Percentiles rank a stretch among this genome's conserved stretches.
phyloP scores from a whole-genome alignment of 2,888 invertebrate species.

The Dasysyrphus albostriatus region DNA sequence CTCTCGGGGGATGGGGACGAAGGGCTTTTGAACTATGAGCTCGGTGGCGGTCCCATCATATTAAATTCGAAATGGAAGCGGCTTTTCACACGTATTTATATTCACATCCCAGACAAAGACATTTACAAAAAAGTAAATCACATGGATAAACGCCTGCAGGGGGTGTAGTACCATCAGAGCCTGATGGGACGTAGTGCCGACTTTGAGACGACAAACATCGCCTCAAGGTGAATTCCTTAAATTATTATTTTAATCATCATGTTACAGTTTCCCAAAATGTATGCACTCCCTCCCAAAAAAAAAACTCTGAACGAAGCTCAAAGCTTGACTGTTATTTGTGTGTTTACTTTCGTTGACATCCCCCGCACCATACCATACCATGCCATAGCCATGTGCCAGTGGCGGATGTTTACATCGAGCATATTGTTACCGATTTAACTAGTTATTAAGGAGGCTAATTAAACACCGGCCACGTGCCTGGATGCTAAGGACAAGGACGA shows the following conservation, averaged over 20 bases:
- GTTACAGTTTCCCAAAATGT: slow-evolving; percentile 63
- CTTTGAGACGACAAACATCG: slow-evolving; percentile 57
- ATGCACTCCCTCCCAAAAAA: background rate
- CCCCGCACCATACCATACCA: background rate
- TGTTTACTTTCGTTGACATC: slow-evolving; percentile 45
- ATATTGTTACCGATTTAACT: slow-evolving; percentile 76
- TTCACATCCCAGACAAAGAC: slow-evolving; percentile 17
- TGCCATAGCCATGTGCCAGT: background rate
- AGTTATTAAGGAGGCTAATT: slow-evolving; percentile 77
- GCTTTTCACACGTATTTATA: slow-evolving; percentile 60
- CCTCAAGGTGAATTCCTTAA: slow-evolving; percentile 73
- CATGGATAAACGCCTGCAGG: slow-evolving; percentile 45
- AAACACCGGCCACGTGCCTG: slow-evolving; percentile 78
- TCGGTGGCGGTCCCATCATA: slow-evolving; percentile 7
- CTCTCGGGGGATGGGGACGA: background rate
- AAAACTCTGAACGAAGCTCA: background rate
- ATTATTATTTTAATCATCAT: slow-evolving; percentile 76
- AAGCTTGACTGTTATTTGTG: slow-evolving; percentile 45
- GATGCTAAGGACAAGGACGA: slow-evolving; percentile 46
- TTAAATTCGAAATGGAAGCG: slow-evolving; percentile 39
- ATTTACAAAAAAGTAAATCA: slow-evolving; percentile 41
- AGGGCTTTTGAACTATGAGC: background rate
- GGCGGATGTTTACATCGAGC: slow-evolving; percentile 71
- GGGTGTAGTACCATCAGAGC: slow-evolving; percentile 14
- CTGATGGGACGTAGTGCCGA: background rate